phyloP scores from a whole-genome alignment of 2,888 invertebrate genomes.

The Nomada ruficornis region DNA sequence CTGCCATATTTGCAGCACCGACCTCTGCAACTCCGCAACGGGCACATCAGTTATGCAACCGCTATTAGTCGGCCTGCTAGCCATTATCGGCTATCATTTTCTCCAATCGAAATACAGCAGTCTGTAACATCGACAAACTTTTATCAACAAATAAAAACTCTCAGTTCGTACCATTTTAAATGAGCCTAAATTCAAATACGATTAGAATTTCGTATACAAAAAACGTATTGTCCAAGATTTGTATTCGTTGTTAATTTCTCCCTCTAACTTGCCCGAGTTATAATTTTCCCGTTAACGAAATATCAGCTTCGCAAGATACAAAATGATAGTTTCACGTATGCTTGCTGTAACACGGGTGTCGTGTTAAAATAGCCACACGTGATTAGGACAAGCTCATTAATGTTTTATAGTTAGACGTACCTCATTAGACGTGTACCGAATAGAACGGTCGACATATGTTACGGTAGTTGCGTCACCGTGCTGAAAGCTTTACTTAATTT shows the following conservation, averaged over 20 bases:
- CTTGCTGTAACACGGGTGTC: neutral
- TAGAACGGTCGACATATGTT: constrained; percentile 39
- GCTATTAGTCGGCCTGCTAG: constrained; percentile 65
- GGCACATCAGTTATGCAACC: constrained; percentile 69
- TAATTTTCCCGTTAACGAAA: neutral
- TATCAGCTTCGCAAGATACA: neutral
- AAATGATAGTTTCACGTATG: neutral
- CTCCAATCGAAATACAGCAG: constrained; percentile 55
- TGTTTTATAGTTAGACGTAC: constrained; percentile 51
- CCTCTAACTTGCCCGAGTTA: neutral
- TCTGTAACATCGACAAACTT: constrained; percentile 28
- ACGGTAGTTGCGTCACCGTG: constrained; percentile 34
- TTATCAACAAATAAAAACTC: neutral
- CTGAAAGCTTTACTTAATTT: constrained; percentile 42
- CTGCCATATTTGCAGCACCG: constrained; percentile 79
- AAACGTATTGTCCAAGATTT: neutral
- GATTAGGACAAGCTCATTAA: constrained; percentile 39
- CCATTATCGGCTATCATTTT: constrained; percentile 63
- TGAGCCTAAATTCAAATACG: neutral
- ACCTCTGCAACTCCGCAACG: constrained; percentile 80
- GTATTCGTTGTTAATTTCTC: neutral
- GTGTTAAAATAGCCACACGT: constrained; percentile 5
- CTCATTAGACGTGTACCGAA: constrained; percentile 54
- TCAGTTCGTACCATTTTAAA: neutral
- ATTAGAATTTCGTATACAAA: neutral